These are phyloP conservation scores for Ectobius pallidus DNA, from an alignment of 2,888 invertebrate genomes.

Conservation along the genomic window DNA sequence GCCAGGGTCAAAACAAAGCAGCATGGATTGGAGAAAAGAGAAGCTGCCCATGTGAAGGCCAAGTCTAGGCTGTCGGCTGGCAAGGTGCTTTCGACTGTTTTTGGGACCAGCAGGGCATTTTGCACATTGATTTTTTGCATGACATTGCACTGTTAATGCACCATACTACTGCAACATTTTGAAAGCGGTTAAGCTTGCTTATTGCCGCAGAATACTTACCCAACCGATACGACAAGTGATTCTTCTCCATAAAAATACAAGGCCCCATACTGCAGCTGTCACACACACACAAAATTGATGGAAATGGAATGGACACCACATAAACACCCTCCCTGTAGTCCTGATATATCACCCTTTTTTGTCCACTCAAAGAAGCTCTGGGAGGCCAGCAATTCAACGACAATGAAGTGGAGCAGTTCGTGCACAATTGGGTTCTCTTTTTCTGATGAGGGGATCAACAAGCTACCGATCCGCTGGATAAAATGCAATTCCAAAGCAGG, in stretches of 20 bases:
- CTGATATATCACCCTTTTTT: constrained; percentile 47
- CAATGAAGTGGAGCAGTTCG: constrained; percentile 23
- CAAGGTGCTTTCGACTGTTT: neutral
- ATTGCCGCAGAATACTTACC: neutral
- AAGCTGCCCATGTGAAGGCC: neutral
- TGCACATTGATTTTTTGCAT: no score
- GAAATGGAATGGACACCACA: constrained; percentile 42
- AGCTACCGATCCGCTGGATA: neutral
- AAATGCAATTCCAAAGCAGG: no score
- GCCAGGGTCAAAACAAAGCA: neutral
- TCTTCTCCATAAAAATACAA: neutral
- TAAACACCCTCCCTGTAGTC: constrained; percentile 45
- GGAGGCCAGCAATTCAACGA: constrained; percentile 45
- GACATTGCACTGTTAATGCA: neutral
- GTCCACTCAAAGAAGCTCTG: constrained; percentile 47
- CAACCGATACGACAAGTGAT: neutral
- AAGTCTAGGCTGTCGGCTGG: neutral
- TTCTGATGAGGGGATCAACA: neutral
- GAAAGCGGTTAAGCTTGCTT: neutral
- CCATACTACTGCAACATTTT: no score
- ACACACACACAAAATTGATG: constrained; percentile 34
- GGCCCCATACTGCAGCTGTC: neutral
- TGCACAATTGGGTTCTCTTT: constrained; percentile 40
- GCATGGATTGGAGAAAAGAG: neutral
- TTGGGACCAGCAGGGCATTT: neutral